Percentiles rank a stretch among this genome's conserved stretches.
Evolutionary conservation across 2,797 vertebrate genomes (phyloP).

Genomic region (Acanthis flammea): DNA sequence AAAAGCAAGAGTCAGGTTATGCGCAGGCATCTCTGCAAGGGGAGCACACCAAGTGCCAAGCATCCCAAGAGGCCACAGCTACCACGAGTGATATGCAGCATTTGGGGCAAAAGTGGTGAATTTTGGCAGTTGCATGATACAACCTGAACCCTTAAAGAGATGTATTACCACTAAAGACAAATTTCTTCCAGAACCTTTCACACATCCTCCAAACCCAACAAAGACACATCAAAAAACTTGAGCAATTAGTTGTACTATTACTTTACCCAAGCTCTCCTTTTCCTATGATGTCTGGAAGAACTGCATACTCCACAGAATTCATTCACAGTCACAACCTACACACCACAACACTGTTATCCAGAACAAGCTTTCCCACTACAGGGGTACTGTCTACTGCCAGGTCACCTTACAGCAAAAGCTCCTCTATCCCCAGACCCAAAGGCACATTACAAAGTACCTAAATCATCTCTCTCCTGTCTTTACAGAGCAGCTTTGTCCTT

Average conservation of each 20-base stretch:
- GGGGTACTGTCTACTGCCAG: not conserved
- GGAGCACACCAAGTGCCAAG: not conserved
- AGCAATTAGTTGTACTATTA: not conserved
- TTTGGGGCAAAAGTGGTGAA: not conserved
- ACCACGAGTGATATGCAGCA: not conserved
- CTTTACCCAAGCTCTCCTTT: not conserved
- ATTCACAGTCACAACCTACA: not conserved
- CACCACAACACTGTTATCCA: not conserved
- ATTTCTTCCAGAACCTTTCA: not conserved
- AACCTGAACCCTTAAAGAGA: not conserved
- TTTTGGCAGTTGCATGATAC: not conserved
- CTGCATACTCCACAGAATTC: not conserved
- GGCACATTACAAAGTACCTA: not conserved
- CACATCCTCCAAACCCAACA: not conserved
- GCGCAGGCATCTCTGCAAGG: not conserved
- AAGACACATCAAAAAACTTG: not conserved
- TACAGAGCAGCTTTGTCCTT: not conserved
- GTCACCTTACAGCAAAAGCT: not conserved
- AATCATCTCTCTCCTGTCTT: not conserved
- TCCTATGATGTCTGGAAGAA: fast-evolving
- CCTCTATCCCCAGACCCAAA: not conserved
- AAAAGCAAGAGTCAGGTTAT: not conserved
- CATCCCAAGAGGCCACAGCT: not conserved
- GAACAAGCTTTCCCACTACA: not conserved
- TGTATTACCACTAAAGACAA: not conserved